phyloP scores from a whole-genome alignment of 2,888 invertebrate species.

The Trimorus sp. region DNA sequence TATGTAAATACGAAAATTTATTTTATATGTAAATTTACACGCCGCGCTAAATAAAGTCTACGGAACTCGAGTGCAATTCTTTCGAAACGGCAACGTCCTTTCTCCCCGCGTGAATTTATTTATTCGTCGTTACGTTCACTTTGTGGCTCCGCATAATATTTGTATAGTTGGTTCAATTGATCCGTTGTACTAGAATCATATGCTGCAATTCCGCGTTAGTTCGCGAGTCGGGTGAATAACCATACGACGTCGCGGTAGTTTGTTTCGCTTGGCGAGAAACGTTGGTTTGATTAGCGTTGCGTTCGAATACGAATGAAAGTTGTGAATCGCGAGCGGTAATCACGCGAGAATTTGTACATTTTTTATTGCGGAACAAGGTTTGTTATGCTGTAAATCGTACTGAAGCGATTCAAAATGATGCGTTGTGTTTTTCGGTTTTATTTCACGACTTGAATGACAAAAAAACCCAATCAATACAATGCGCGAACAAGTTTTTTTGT shows the following conservation, averaged over 20 bases:
- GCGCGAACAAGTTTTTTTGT: conserved; percentile 15
- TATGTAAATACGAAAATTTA: conserved; percentile 55
- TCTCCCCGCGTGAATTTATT: conserved; percentile 26
- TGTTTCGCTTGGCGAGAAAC: neutral
- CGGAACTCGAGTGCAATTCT: conserved; percentile 48
- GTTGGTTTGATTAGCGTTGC: conserved; percentile 18
- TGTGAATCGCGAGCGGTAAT: conserved; percentile 33
- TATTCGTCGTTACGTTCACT: conserved; percentile 16
- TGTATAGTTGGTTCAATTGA: conserved; percentile 37
- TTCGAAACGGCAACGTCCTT: conserved; percentile 25
- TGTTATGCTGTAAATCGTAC: conserved; percentile 14
- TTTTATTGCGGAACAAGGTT: conserved; percentile 31
- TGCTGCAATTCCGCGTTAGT: neutral
- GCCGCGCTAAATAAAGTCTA: conserved; percentile 27
- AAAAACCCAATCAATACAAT: neutral
- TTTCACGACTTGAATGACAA: neutral
- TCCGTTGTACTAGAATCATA: conserved; percentile 7
- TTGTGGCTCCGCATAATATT: conserved; percentile 20
- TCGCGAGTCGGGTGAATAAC: conserved; percentile 2
- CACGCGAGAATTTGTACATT: conserved; percentile 35
- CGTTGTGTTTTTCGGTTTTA: conserved; percentile 29
- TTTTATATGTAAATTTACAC: conserved; percentile 44
- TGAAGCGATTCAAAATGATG: neutral
- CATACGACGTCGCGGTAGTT: conserved; percentile 10
- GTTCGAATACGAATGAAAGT: neutral